Percentiles rank a stretch among this genome's conserved stretches.
phyloP scores from a whole-genome alignment of 2,113 vertebrate genomes.

The Heterocephalus glaber region DNA sequence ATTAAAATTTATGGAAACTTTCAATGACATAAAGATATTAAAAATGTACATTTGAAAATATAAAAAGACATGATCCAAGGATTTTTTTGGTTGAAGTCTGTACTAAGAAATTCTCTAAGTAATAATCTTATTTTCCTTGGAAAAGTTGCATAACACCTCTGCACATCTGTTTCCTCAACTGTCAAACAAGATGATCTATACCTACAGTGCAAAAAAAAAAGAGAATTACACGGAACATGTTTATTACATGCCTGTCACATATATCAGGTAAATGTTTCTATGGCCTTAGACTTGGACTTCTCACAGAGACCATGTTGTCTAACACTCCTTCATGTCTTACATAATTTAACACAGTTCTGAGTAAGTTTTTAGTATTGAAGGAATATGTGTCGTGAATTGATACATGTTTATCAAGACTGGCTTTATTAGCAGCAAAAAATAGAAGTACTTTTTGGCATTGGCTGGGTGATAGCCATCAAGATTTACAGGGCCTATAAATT shows the following conservation, averaged over 20 bases:
- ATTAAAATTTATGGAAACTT: not conserved
- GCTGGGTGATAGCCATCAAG: not conserved
- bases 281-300: not conserved
- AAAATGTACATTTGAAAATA: not conserved
- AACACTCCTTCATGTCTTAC: not conserved
- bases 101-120: not conserved
- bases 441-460: not conserved
- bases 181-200: not conserved
- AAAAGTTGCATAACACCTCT: not conserved
- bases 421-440: not conserved
- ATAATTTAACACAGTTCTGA: not conserved
- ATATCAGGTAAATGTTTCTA: not conserved
- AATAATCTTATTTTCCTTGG: constrained; percentile 10
- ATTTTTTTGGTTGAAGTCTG: not conserved
- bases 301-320: not conserved
- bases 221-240: not conserved
- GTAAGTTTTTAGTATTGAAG: not conserved
- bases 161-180: not conserved
- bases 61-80: not conserved
- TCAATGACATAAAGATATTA: not conserved
- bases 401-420: not conserved
- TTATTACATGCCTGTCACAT: not conserved
- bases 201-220: not conserved
- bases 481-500: not conserved
- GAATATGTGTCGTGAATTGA: not conserved